phyloP scores from a whole-genome alignment of 1,140 invertebrate genomes.

The Temnothorax nylanderi region DNA sequence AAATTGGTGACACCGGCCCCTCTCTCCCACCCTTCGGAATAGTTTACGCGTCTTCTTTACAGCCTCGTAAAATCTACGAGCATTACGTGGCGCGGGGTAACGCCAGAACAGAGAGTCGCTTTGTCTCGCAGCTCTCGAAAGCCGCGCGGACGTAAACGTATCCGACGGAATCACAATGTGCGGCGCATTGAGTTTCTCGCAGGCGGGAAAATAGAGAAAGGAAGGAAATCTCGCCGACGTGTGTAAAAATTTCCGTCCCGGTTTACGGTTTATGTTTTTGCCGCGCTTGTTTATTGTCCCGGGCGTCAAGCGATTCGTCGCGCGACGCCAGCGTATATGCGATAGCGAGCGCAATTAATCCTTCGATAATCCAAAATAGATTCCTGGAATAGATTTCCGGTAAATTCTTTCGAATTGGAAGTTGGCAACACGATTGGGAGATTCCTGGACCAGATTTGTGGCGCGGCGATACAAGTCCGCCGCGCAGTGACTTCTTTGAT shows the following conservation, averaged over 20 bases:
- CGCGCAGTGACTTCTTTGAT: not conserved
- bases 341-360: not conserved
- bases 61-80: conserved; percentile 52
- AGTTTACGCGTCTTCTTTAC: conserved; percentile 58
- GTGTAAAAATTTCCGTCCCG: conserved; percentile 26
- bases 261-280: conserved; percentile 41
- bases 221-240: conserved; percentile 26
- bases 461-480: not conserved
- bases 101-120: conserved; percentile 54
- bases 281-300: conserved; percentile 43
- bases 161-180: conserved; percentile 54
- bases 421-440: not conserved
- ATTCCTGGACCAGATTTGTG: not conserved
- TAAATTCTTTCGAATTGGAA: not conserved
- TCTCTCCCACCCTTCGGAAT: conserved; percentile 15
- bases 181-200: conserved; percentile 46
- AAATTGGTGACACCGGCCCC: conserved; percentile 40
- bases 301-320: conserved; percentile 1
- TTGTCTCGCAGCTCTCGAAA: conserved; percentile 53
- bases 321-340: not conserved
- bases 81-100: conserved; percentile 27
- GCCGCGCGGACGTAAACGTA: conserved; percentile 48
- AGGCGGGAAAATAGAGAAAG: conserved; percentile 44
- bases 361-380: not conserved
- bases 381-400: not conserved